phyloP scores from a whole-genome alignment of 2,888 invertebrate species.

The Congeria kusceri region DNA sequence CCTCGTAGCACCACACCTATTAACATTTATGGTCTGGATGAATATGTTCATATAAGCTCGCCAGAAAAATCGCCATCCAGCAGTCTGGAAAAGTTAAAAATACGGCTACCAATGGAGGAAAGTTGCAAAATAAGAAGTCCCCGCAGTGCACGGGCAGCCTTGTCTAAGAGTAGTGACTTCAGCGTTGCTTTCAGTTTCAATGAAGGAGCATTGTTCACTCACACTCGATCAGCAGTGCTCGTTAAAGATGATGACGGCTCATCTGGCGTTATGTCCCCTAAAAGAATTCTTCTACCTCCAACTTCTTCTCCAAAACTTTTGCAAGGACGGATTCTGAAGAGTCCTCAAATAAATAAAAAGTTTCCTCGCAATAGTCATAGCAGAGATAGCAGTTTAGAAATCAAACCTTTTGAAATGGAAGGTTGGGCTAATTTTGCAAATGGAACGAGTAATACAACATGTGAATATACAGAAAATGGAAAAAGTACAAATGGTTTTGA shows the following conservation, averaged over 20 bases:
- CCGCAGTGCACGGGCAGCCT: constrained; percentile 48
- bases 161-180: constrained; percentile 33
- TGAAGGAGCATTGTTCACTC: constrained; percentile 80
- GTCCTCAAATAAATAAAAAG: constrained; percentile 28
- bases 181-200: constrained; percentile 73
- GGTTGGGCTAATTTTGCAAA: constrained; percentile 2
- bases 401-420: background rate
- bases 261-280: constrained; percentile 70
- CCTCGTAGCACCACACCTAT: constrained; percentile 81
- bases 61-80: constrained; percentile 72
- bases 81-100: constrained; percentile 77
- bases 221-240: constrained; percentile 78
- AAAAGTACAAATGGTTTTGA: background rate
- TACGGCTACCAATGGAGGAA: constrained; percentile 79
- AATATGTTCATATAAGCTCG: constrained; percentile 77
- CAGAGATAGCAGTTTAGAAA: background rate
- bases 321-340: constrained; percentile 61
- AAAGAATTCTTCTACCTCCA: constrained; percentile 79
- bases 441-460: background rate
- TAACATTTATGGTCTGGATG: constrained; percentile 78
- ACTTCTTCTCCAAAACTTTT: constrained; percentile 76
- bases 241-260: constrained; percentile 66
- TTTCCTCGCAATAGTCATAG: constrained; percentile 1
- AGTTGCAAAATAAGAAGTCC: constrained; percentile 69
- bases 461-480: background rate